A percentile compares a stretch with the other conserved stretches of the same genome.
Conservation (phyloP, 2,797 vertebrate genomes). For the Acipenser transmontanus region DNA sequence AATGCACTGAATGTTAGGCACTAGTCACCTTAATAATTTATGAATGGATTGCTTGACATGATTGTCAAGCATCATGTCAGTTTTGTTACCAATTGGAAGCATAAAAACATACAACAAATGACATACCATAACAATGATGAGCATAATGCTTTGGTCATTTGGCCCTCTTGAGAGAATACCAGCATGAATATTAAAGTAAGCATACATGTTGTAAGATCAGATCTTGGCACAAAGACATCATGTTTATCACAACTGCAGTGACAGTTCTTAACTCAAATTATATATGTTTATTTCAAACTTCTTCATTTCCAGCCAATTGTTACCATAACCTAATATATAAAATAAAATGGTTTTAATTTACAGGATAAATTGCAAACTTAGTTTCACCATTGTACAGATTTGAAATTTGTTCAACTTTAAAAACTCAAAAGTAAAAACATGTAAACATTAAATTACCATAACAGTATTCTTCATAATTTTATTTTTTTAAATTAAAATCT, state of each 20-base stretch:
- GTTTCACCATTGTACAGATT: background rate
- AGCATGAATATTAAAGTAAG: background rate
- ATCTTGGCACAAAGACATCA: conserved; percentile 5
- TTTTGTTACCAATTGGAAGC: conserved; percentile 21
- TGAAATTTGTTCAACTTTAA: background rate
- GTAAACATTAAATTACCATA: background rate
- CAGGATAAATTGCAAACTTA: background rate
- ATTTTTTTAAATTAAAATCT: too few species aligned
- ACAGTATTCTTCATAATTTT: background rate
- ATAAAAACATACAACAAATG: conserved; percentile 14
- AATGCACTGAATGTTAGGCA: conserved; percentile 36
- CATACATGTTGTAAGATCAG: background rate
- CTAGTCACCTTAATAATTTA: conserved; percentile 25
- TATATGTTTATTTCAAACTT: too few species aligned
- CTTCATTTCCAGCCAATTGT: background rate
- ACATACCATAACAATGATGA: background rate
- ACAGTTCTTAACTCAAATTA: background rate
- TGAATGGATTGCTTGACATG: background rate
- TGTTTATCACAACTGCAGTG: background rate
- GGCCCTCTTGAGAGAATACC: conserved; percentile 15
- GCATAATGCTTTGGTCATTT: conserved; percentile 21
- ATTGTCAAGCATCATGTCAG: conserved; percentile 19
- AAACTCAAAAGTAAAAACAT: background rate
- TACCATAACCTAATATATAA: background rate
- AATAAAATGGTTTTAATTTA: background rate